Conservation (phyloP, 1,140 invertebrate genomes). For the Drosophila varians region DNA sequence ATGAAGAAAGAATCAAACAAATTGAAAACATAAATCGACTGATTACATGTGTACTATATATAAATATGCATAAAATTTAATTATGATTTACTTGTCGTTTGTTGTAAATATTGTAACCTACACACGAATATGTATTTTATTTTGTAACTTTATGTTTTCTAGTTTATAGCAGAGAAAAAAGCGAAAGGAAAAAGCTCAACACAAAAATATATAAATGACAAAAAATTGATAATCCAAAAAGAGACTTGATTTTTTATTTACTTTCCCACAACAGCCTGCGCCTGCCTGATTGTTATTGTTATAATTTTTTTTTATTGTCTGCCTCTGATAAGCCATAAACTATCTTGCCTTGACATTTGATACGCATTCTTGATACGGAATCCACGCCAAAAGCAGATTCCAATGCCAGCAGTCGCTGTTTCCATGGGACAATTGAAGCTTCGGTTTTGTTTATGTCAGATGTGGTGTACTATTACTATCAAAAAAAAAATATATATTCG, state of each 20-base stretch:
- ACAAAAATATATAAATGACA: constrained; percentile 61
- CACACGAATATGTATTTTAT: constrained; percentile 47
- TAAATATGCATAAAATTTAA: constrained; percentile 57
- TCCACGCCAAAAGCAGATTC: constrained; percentile 29
- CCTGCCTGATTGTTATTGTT: constrained; percentile 1
- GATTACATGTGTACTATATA: constrained; percentile 74
- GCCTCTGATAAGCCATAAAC: constrained; percentile 68
- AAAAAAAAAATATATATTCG: constrained; percentile 24
- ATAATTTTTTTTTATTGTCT: constrained; percentile 42
- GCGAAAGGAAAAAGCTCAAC: constrained; percentile 34
- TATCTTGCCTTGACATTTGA: constrained; percentile 67
- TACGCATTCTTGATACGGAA: constrained; percentile 36
- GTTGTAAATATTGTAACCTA: constrained; percentile 69
- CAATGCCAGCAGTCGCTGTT: constrained; percentile 25
- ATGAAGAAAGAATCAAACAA: constrained; percentile 25
- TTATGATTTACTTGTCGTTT: constrained; percentile 46
- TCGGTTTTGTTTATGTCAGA: constrained; percentile 50
- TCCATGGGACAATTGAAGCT: constrained; percentile 19
- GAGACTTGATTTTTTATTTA: constrained; percentile 28
- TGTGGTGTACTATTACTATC: constrained; percentile 39
- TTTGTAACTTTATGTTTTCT: constrained; percentile 76
- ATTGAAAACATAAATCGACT: constrained; percentile 67
- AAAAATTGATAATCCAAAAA: constrained; percentile 64
- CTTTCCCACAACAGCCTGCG: neutral
- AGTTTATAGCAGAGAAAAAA: constrained; percentile 62